Conservation (phyloP, 2,888 invertebrate genomes). For the Pyrrhosoma nymphula region DNA sequence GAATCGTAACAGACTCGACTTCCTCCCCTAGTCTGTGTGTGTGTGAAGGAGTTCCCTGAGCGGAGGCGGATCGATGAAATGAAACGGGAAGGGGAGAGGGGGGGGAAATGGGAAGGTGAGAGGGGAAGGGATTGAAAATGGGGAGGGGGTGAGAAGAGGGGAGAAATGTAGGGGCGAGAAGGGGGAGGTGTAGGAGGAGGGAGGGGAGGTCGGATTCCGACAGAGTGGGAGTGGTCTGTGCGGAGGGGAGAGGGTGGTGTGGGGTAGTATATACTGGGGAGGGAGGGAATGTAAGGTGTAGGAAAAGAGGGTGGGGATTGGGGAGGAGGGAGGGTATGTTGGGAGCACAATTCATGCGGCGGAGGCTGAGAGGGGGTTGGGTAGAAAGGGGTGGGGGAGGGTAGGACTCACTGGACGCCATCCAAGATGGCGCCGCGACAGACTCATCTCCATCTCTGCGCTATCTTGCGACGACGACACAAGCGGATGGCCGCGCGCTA, state of each 20-base stretch:
- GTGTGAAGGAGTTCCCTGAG: background rate
- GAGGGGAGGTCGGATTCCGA: background rate
- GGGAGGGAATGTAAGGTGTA: background rate
- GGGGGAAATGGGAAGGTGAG: background rate
- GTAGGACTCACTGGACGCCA: background rate
- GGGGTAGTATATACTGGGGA: background rate
- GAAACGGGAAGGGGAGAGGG: background rate
- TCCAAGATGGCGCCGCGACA: background rate
- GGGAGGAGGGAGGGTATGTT: background rate
- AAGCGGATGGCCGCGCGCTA: background rate
- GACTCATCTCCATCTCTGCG: background rate
- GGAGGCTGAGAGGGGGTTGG: background rate
- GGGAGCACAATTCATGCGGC: conserved; percentile 17
- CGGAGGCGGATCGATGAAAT: background rate
- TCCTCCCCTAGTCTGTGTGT: background rate
- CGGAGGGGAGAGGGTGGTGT: background rate
- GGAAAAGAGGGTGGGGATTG: background rate
- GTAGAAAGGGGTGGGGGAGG: background rate
- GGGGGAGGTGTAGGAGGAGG: background rate
- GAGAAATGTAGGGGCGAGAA: background rate
- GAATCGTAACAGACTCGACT: background rate
- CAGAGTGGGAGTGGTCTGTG: background rate
- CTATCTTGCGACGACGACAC: background rate
- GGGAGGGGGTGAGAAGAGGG: background rate
- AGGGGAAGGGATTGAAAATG: background rate